Percentiles rank a stretch among this genome's conserved stretches.
phyloP scores from a whole-genome alignment of 2,797 vertebrate species.

The Anisognathus igniventris region DNA sequence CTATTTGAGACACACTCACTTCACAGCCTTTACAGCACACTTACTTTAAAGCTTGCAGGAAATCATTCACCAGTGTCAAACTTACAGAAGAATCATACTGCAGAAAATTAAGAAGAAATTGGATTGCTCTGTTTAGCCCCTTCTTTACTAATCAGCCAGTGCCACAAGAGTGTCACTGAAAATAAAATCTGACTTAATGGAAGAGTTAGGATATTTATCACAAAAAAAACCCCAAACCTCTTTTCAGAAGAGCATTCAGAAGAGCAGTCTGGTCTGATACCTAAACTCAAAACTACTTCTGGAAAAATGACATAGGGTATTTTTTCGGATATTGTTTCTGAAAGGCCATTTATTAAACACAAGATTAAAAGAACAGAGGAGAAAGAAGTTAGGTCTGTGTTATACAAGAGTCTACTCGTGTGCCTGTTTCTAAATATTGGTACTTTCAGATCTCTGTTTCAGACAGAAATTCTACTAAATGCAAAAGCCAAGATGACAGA shows the following conservation, averaged over 20 bases:
- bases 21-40: not conserved
- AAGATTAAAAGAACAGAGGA: not conserved
- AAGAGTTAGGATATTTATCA: not conserved
- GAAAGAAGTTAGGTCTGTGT: not conserved
- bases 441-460: not conserved
- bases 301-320: not conserved
- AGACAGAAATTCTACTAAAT: not conserved
- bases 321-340: not conserved
- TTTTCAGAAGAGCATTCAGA: not conserved
- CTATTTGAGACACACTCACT: not conserved
- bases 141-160: not conserved
- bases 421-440: not conserved
- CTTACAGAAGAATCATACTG: not conserved
- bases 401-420: not conserved
- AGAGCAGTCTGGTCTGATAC: not conserved
- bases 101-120: not conserved
- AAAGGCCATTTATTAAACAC: not conserved
- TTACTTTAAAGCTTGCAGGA: not conserved
- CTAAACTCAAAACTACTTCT: not conserved
- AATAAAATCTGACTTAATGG: not conserved
- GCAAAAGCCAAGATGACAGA: not conserved
- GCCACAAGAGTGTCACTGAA: not conserved
- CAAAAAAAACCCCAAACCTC: fast-evolving
- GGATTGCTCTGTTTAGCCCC: not conserved
- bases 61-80: not conserved